phyloP scores from a whole-genome alignment of 1,140 invertebrate genomes.

The Saccostrea cuccullata region DNA sequence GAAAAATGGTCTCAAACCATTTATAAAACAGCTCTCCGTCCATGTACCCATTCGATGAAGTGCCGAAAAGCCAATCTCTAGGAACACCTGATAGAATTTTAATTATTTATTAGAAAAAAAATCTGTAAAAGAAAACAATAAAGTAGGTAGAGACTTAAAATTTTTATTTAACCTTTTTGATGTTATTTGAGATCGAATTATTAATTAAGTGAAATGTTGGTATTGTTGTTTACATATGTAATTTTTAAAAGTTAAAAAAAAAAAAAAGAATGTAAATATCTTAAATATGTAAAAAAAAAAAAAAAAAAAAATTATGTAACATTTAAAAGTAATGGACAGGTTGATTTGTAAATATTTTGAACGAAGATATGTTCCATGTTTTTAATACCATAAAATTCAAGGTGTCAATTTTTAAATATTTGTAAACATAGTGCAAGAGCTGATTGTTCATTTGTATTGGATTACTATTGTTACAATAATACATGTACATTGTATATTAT shows the following conservation, averaged over 20 bases:
- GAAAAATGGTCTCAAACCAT: no score
- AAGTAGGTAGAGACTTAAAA: no score
- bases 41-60: conserved; percentile 11
- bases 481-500: no score
- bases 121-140: no score
- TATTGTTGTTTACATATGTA: no score
- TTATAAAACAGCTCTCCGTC: conserved; percentile 21
- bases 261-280: neutral
- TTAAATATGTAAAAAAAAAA: neutral
- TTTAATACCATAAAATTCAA: no score
- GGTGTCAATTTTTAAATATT: no score
- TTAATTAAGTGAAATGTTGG: no score
- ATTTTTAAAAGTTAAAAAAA: neutral
- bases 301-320: neutral
- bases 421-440: neutral
- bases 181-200: no score
- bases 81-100: neutral
- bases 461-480: no score
- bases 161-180: no score
- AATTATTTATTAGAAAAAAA: no score
- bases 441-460: neutral
- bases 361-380: neutral
- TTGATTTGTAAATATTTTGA: neutral
- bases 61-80: neutral
- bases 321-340: neutral